phyloP scores from a whole-genome alignment of 2,888 invertebrate species.

The Leptodirus hochenwartii region DNA sequence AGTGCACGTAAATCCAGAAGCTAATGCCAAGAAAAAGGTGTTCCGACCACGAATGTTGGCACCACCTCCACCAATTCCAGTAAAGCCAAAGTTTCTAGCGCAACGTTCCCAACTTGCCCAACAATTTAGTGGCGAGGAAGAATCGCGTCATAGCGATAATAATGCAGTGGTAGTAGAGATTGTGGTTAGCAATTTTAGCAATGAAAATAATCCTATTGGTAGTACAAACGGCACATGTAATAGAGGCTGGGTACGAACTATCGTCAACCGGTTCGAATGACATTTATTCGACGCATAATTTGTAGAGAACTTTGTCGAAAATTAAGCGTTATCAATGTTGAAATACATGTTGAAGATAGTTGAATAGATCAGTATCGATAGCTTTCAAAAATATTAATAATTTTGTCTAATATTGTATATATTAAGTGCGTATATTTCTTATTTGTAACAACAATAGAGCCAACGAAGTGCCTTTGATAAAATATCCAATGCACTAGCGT shows the following conservation, averaged over 20 bases:
- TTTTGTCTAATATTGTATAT: no score
- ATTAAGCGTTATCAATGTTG: no score
- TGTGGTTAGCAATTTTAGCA: slow-evolving; percentile 2
- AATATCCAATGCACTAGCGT: no score
- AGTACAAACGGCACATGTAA: slow-evolving; percentile 11
- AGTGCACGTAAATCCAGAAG: slow-evolving; percentile 1
- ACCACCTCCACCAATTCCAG: slow-evolving; percentile 46
- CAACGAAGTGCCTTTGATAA: no score
- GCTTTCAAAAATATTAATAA: no score
- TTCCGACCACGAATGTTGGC: slow-evolving; percentile 18
- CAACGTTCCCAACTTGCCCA: slow-evolving; percentile 22
- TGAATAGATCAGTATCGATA: no score
- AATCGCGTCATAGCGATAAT: neutral
- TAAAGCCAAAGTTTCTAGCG: slow-evolving; percentile 31
- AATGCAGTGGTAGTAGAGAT: no score
- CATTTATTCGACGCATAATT: no score
- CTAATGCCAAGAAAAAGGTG: slow-evolving; percentile 3
- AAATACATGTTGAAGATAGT: no score
- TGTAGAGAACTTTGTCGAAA: no score
- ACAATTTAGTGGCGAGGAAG: neutral
- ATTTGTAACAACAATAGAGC: no score
- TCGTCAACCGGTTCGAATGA: slow-evolving; percentile 54
- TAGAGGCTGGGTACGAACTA: slow-evolving; percentile 56
- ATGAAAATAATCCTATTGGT: slow-evolving; percentile 6
- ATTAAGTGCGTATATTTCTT: no score